Evolutionary conservation across 2,888 invertebrate genomes (phyloP), one percentile per base, ranked within the genome.

Genomic region (Drosophila maculinotata): DNA sequence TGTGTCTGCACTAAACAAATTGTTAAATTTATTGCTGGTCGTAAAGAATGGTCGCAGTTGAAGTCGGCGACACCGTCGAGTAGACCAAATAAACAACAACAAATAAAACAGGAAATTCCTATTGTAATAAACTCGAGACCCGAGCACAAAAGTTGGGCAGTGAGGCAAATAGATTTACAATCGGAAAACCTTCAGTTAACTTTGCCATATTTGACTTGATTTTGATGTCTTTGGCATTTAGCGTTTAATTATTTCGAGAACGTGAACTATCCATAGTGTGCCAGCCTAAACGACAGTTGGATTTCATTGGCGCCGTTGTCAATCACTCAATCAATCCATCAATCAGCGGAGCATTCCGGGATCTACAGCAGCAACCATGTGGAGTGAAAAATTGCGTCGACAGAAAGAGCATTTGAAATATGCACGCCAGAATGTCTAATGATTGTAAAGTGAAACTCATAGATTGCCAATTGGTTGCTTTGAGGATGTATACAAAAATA

Each of bases 11-110:
- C 84, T 87, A 89, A 89, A 89, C 90, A 89, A 89, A 90, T 89
- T 89, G 88, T 83, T 78, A 77, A 90, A 90, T 89, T 89, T 89
- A 89, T 89, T 89, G 88, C 89, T 69, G 69, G 63, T 88, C 80
- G 81, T 87, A 88, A 87, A 88, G 88, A 89, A 89, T 90, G 85
- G 86, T 83, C 78, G 80, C 82, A 85, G 79, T 75, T 57, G 51
- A 53, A 66, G 64, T 62, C 26, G 31, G 36, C 52, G 53, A 58
- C 53, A 63, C 59, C 65, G 65, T 28, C 49, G 71, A 52, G 36
- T 35, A 30, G 33, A 25, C 45, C 39, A 49, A 71, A 71, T 67
- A 66, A 67, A 41, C 59, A 56, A 47, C 59, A 62, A 58, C 59
- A 20, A 20, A 20, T 70, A 57, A 66, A 54, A 58, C 63, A 54